Evolutionary conservation across 2,797 vertebrate genomes (phyloP), one percentile per base, ranked within the genome.

Genomic region (Antrozous pallidus): DNA sequence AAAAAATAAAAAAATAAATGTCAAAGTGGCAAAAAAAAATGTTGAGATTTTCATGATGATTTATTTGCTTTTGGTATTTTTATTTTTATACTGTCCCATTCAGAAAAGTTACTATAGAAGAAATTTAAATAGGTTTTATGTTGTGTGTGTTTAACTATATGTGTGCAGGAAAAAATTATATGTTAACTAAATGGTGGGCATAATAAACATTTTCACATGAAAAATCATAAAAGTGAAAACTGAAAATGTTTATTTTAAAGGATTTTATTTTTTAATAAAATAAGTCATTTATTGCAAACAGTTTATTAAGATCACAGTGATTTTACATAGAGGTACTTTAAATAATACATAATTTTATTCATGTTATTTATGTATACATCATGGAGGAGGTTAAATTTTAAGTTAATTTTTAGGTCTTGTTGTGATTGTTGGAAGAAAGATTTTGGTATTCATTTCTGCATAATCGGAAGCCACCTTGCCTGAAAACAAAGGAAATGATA

Each of bases 301-400:
- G 22, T 93, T 96, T 95, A 75, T 45, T 94, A 84, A 95, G 87
- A 80, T 89, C 33, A 95, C 73, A 85, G 61, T 93, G 36, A 31
- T 96, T 70, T 67, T 70, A 94, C 51, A 90, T 83, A 89, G 58
- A 51, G 31, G 42, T 91, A 61, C 81, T 95, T 95, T 96, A 96
- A 95, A 91, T 97, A 91, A 94, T 87, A 71, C 2, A 93, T 92
- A 91, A 91, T 65, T 97, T 94, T 97, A 75, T 97, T 97, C 82
- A 51, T 74, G n/a, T 83, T 51, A 90, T 91, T 16, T 38, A 18
- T 65, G 8, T 49, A 18, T 83, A 88, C 63, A 40, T 36, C 24
- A 28, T 1, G 42, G 9, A 90, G 45, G 45, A 91, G 63, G 63
- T 24, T 79, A 91, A 93, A 94, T 92, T 78, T 92, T 92, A 78